These are phyloP conservation scores for Vanessa atalanta DNA, from an alignment of 1,140 invertebrate species.

Conservation along the genomic window DNA sequence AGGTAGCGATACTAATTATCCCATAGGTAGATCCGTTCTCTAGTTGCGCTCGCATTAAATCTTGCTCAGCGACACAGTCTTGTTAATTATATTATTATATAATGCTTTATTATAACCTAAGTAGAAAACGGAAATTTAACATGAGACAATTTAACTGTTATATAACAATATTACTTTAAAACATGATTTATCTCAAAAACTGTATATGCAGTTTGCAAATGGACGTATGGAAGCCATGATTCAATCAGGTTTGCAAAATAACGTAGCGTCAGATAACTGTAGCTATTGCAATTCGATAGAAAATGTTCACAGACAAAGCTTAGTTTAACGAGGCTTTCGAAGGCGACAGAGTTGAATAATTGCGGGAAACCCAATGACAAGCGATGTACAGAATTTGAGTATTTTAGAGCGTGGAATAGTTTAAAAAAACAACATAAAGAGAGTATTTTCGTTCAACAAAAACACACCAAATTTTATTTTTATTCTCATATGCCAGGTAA, in stretches of 20 bases:
- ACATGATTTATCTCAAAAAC: conserved; percentile 1
- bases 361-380: conserved; percentile 33
- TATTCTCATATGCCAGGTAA: neutral
- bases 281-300: conserved; percentile 35
- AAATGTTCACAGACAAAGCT: conserved; percentile 40
- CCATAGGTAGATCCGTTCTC: conserved; percentile 68
- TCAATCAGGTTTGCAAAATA: conserved; percentile 32
- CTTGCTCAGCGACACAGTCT: conserved; percentile 41
- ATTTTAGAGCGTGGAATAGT: conserved; percentile 9
- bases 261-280: conserved; percentile 31
- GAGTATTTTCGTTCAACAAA: conserved; percentile 2
- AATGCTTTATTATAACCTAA: conserved; percentile 7
- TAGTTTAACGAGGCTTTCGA: conserved; percentile 40
- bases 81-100: conserved; percentile 9
- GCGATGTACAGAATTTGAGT: conserved; percentile 21
- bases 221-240: conserved; percentile 22
- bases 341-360: conserved; percentile 39
- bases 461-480: neutral
- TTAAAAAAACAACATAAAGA: conserved; percentile 1
- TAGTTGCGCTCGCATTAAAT: conserved; percentile 63
- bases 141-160: neutral
- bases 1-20: conserved; percentile 79
- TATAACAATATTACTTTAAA: neutral
- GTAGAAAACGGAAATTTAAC: neutral
- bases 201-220: conserved; percentile 4